A percentile compares a stretch with the other conserved stretches of the same genome.
Evolutionary conservation across 2,888 invertebrate species (phyloP).

Genomic region (Lagria hirta): DNA sequence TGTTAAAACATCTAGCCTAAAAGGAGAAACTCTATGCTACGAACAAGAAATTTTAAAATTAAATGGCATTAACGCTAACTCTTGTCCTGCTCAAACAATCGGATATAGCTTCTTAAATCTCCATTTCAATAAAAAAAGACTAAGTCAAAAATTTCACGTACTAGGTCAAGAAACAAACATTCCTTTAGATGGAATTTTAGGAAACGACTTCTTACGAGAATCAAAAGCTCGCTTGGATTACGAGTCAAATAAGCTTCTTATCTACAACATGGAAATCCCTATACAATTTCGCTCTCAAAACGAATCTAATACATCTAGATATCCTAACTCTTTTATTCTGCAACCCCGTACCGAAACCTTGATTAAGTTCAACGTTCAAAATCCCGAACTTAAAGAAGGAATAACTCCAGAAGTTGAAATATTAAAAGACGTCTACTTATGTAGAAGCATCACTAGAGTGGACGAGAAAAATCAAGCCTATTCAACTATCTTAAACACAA

Average conservation of each 20-base stretch:
- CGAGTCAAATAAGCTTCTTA: conserved; percentile 4
- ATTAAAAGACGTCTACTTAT: too few species aligned
- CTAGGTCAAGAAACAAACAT: conserved; percentile 4
- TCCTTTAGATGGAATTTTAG: conserved; percentile 28
- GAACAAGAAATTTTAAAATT: conserved; percentile 2
- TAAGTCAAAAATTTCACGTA: conserved; percentile 6
- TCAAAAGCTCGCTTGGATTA: conserved; percentile 17
- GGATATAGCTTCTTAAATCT: conserved; percentile 4
- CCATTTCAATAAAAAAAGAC: not conserved
- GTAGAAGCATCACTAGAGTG: conserved; percentile 6
- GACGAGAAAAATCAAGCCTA: conserved; percentile 2
- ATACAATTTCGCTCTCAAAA: too few species aligned
- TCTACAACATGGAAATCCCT: not conserved
- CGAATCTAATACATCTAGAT: too few species aligned
- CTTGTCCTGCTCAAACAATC: not conserved
- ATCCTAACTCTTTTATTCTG: conserved; percentile 4
- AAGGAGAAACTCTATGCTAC: too few species aligned
- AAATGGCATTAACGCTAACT: conserved; percentile 1
- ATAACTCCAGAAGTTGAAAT: conserved; percentile 5
- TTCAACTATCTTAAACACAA: conserved; percentile 14
- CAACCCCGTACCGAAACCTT: conserved; percentile 10
- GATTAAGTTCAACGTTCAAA: conserved; percentile 8
- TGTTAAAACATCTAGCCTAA: conserved; percentile 4
- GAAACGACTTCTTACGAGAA: conserved; percentile 22
- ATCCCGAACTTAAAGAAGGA: conserved; percentile 11